Conservation (phyloP, 2,113 vertebrate species). For the Nothobranchius furzeri region DNA sequence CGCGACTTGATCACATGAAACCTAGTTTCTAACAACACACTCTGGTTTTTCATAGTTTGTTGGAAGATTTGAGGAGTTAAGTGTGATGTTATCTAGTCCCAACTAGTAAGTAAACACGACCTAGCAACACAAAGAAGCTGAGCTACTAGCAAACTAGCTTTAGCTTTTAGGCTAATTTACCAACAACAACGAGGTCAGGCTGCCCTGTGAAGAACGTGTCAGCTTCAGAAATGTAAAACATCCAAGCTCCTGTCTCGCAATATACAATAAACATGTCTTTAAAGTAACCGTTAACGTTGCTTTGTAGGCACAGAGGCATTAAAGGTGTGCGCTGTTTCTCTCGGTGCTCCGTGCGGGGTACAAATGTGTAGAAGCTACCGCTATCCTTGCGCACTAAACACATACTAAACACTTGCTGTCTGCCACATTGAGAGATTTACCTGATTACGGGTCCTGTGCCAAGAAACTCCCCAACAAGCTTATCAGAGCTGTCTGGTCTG, state of each 20-base stretch:
- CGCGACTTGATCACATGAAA: background rate
- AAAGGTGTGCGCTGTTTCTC: background rate
- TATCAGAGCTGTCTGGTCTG: constrained; percentile 74
- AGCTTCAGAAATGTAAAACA: constrained; percentile 7
- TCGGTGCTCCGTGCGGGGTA: constrained; percentile 19
- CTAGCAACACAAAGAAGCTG: background rate
- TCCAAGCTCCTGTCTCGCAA: background rate
- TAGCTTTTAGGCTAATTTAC: constrained; percentile 57
- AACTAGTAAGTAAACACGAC: background rate
- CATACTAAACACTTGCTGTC: constrained; percentile 16
- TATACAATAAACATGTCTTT: rapidly evolving
- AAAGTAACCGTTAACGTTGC: background rate
- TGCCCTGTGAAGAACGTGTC: constrained; percentile 1
- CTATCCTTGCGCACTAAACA: background rate
- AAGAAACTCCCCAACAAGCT: constrained; percentile 81
- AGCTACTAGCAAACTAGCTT: constrained; percentile 9
- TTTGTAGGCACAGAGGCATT: background rate
- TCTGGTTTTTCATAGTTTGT: background rate
- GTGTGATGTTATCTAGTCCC: background rate
- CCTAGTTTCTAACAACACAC: background rate
- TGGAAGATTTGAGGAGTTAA: background rate
- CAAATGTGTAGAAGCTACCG: background rate
- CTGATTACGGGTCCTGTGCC: constrained; percentile 79
- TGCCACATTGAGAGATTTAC: constrained; percentile 62
- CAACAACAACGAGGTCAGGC: constrained; percentile 31